Evolutionary conservation across 2,888 invertebrate genomes (phyloP).

Genomic region (Neria commutata): DNA sequence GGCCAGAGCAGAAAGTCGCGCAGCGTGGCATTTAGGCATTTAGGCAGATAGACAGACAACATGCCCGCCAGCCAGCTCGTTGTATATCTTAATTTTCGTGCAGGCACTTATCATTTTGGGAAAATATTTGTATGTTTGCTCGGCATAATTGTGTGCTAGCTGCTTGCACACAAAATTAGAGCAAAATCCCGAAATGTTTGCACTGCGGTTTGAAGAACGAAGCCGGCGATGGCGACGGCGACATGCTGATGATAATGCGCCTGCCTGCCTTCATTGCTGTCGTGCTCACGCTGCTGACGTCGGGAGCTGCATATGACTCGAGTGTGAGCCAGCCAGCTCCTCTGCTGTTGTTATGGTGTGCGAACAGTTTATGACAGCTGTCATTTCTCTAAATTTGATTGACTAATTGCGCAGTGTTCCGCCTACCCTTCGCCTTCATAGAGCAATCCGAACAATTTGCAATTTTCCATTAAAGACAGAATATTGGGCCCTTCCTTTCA

Average conservation of each 20-base stretch:
- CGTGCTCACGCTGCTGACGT: neutral
- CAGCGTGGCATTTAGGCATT: too few relatives aligned
- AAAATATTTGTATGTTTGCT: slow-evolving; percentile 51
- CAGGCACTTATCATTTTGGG: slow-evolving; percentile 50
- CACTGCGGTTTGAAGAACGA: slow-evolving; percentile 25
- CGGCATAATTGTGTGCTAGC: slow-evolving; percentile 46
- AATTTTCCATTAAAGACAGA: too few relatives aligned
- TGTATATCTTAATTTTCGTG: slow-evolving; percentile 5
- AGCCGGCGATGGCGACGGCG: neutral
- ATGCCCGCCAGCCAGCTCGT: neutral
- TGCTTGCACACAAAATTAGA: slow-evolving; percentile 43
- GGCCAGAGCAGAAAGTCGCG: too few relatives aligned
- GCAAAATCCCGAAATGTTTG: slow-evolving; percentile 50
- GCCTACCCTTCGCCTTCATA: too few relatives aligned
- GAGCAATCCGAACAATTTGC: too few relatives aligned
- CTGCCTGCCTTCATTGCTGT: slow-evolving; percentile 4
- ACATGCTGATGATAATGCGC: neutral
- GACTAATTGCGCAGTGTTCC: slow-evolving; percentile 51
- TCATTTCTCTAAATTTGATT: slow-evolving; percentile 48
- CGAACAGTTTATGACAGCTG: slow-evolving; percentile 13
- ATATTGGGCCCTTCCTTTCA: too few relatives aligned
- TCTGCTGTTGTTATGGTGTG: neutral
- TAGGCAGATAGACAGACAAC: too few relatives aligned
- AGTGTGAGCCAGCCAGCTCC: neutral
- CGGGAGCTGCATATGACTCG: neutral